A percentile compares a stretch with the other conserved stretches of the same genome.
These are phyloP conservation scores for Calameuta filiformis DNA, from an alignment of 2,888 invertebrate genomes.

Conservation along the genomic window DNA sequence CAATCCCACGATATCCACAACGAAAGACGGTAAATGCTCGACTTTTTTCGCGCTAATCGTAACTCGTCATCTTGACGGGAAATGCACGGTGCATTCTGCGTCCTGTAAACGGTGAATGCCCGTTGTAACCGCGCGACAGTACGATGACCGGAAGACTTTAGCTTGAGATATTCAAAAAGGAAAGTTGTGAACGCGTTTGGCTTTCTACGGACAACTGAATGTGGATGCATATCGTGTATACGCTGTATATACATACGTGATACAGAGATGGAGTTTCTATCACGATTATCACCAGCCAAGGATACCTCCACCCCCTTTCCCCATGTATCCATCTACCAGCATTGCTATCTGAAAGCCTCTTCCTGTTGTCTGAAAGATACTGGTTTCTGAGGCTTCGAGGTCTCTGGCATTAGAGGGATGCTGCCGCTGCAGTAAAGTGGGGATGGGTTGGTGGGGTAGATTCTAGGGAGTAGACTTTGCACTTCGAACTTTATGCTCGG, in stretches of 20 bases:
- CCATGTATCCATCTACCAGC: not conserved
- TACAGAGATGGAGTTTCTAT: not conserved
- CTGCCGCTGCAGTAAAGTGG: constrained; percentile 7
- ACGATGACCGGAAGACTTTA: not conserved
- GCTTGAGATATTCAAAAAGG: not conserved
- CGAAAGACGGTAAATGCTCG: not conserved
- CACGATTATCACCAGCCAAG: not conserved
- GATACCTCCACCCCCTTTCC: constrained; percentile 7
- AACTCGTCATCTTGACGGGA: not conserved
- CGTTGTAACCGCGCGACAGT: not conserved
- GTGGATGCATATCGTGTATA: not conserved
- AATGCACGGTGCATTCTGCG: not conserved
- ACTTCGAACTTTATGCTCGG: constrained; percentile 55
- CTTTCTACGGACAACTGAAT: not conserved
- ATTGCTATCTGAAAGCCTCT: constrained; percentile 55
- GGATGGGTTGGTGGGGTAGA: constrained; percentile 24
- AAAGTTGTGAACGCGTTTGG: not conserved
- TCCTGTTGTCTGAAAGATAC: constrained; percentile 56
- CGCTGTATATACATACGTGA: not conserved
- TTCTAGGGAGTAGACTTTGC: constrained; percentile 51
- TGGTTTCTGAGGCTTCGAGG: constrained; percentile 32
- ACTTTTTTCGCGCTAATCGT: not conserved
- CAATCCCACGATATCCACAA: not conserved
- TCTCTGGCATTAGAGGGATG: constrained; percentile 30
- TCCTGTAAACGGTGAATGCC: not conserved